Evolutionary conservation across 2,113 vertebrate genomes (phyloP), one percentile per base, ranked within the genome.

Genomic region (Climacteris rufus): DNA sequence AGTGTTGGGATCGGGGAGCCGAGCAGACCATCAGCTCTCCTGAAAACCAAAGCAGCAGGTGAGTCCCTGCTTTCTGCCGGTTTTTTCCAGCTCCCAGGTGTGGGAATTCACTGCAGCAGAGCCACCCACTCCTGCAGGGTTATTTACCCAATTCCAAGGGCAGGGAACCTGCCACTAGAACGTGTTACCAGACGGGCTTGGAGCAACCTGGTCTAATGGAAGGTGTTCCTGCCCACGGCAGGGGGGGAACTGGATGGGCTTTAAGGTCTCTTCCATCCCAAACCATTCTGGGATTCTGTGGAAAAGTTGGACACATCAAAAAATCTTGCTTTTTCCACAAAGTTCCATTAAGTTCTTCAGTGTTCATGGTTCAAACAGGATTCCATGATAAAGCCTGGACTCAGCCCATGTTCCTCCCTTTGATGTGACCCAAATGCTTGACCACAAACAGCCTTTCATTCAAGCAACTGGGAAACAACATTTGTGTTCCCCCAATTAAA

Each of bases 1-100:
- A 96, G 96, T 44, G 96, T 99, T 35, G 99, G 99, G 35, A 99
- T 98, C 3, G 99, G 99, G 56, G 99, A 99, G 93, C 99, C 99
- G 8, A 99, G 99, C 97, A 98, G 98, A 87, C 98, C 99, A 0
- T 99, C 99, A 17, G 98, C 98, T 87, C 97, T 99, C 71, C 98
- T 99, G 65, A 98, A 98, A 96, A 99, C 99, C 21, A 99, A 98
- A 94, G 98, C 99, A 53, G 98, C 99, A 47, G 96, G 99, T 99
- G 97, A 86, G 98, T 30, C 20, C 22, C 56, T 27, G 15, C 14
- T 57, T 75, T 13, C 39, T 45, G 15, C 1, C 14, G 4, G 7
- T 2, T 5, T 44, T 54, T 39, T 39, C 18, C 37, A 53, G 10
- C 15, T 80, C 42, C 2, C 6, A 1, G 0, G 6, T 15, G 3